These are phyloP conservation scores for Meiosimyza decipiens DNA, from an alignment of 2,888 invertebrate species.

Conservation along the genomic window DNA sequence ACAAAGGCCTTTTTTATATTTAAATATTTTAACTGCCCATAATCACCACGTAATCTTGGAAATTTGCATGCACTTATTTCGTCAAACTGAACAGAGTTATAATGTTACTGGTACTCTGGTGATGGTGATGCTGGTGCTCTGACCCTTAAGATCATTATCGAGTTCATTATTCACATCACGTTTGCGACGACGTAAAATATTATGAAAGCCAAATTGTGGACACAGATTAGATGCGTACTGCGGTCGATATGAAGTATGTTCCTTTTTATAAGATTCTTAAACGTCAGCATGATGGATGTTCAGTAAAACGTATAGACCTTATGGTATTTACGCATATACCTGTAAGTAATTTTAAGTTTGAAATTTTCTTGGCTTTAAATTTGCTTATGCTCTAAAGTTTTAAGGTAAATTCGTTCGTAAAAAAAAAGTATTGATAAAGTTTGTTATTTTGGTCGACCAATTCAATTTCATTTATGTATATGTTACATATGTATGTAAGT, in stretches of 20 bases:
- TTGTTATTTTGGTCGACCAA: too few species aligned
- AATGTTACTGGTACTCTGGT: not conserved
- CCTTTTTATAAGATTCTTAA: slow-evolving; percentile 6
- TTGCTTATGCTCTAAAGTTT: too few species aligned
- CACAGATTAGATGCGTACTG: slow-evolving; percentile 30
- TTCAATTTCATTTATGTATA: too few species aligned
- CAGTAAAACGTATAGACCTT: too few species aligned
- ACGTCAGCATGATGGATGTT: slow-evolving; percentile 31
- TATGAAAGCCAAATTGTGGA: slow-evolving; percentile 34
- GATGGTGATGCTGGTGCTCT: slow-evolving; percentile 40
- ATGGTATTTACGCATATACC: too few species aligned
- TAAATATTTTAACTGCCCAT: slow-evolving; percentile 57
- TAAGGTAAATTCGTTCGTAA: too few species aligned
- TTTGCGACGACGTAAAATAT: slow-evolving; percentile 47
- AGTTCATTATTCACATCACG: slow-evolving; percentile 63
- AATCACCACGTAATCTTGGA: slow-evolving; percentile 62
- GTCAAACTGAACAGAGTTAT: slow-evolving; percentile 45
- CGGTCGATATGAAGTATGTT: slow-evolving; percentile 1
- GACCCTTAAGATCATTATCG: slow-evolving; percentile 59
- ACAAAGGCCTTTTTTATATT: slow-evolving; percentile 12
- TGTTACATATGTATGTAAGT: too few species aligned
- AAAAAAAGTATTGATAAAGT: too few species aligned
- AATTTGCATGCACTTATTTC: slow-evolving; percentile 58
- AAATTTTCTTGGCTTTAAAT: too few species aligned
- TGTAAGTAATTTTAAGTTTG: too few species aligned